phyloP scores from a whole-genome alignment of 2,113 vertebrate species.

The Cervus canadensis region DNA sequence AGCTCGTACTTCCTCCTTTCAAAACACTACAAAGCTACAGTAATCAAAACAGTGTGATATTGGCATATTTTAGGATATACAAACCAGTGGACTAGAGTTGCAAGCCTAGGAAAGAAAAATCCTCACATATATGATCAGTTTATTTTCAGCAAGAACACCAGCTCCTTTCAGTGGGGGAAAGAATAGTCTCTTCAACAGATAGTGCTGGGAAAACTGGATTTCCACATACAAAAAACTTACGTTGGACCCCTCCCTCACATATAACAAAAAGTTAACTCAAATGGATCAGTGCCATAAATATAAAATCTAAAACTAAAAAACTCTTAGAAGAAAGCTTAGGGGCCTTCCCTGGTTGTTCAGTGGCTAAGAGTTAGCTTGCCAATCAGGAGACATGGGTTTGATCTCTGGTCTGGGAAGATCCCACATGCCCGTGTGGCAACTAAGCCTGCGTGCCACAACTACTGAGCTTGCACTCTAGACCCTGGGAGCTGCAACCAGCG shows the following conservation, averaged over 20 bases:
- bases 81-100: background rate
- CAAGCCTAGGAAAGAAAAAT: background rate
- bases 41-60: background rate
- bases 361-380: background rate
- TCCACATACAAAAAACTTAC: background rate
- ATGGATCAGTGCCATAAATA: background rate
- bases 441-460: background rate
- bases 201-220: background rate
- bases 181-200: background rate
- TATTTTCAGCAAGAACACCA: background rate
- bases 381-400: background rate
- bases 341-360: background rate
- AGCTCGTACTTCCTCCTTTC: background rate
- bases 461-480: background rate
- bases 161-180: background rate
- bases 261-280: background rate
- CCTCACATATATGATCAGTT: background rate
- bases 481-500: background rate
- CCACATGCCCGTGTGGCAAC: background rate
- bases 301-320: background rate
- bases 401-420: background rate
- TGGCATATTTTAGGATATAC: background rate
- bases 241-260: background rate
- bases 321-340: background rate
- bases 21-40: background rate